phyloP scores from a whole-genome alignment of 2,797 vertebrate species.

The Mus spretus region DNA sequence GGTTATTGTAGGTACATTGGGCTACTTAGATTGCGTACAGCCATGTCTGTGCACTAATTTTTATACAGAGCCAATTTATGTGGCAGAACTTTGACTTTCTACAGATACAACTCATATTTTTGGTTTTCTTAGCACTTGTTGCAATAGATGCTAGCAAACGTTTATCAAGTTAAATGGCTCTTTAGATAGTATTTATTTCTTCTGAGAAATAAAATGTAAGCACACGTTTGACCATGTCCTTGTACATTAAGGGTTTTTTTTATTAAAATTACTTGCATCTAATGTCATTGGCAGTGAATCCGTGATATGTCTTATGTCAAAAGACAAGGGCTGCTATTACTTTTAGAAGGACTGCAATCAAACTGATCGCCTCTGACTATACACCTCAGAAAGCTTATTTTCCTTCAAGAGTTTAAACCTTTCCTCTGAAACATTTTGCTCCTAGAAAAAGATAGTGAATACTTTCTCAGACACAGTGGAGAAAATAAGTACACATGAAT shows the following conservation, averaged over 20 bases:
- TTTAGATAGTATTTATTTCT: neutral
- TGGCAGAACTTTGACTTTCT: neutral
- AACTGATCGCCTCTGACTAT: neutral
- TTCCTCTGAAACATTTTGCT: slow-evolving; percentile 25
- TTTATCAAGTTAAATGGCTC: slow-evolving; percentile 6
- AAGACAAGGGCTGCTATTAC: neutral
- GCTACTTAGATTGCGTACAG: neutral
- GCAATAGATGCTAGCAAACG: neutral
- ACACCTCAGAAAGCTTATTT: neutral
- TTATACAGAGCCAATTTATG: neutral
- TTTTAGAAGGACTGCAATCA: neutral
- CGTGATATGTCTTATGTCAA: neutral
- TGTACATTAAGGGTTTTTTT: slow-evolving; percentile 7
- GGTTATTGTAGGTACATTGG: neutral
- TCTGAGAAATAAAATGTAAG: neutral
- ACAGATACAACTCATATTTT: neutral
- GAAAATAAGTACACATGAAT: neutral
- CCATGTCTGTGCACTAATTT: neutral
- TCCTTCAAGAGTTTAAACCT: slow-evolving; percentile 15
- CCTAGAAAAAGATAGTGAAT: neutral
- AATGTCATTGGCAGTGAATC: neutral
- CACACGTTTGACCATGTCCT: neutral
- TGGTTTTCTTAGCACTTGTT: neutral
- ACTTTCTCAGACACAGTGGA: neutral
- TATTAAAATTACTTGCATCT: neutral